These are phyloP conservation scores for Parthenolecanium corni DNA, from an alignment of 2,888 invertebrate species.

Conservation along the genomic window DNA sequence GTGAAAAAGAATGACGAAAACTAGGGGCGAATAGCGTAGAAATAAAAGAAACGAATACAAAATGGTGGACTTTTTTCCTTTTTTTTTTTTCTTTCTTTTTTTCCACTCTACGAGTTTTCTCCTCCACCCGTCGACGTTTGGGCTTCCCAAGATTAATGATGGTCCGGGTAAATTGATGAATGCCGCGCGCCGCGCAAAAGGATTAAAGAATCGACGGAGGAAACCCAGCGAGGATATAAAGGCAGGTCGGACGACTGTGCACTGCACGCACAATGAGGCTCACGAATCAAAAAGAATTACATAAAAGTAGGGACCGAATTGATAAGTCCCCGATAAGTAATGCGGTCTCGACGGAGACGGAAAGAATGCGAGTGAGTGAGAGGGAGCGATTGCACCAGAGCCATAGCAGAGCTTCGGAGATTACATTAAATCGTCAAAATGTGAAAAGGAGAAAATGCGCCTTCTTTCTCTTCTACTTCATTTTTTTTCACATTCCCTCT, in stretches of 20 bases:
- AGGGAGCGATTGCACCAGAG: conserved; percentile 3
- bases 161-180: conserved; percentile 21
- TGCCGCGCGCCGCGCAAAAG: conserved; percentile 24
- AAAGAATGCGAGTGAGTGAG: neutral
- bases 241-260: conserved; percentile 16
- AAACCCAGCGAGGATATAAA: conserved; percentile 21
- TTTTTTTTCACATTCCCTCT: too few species aligned
- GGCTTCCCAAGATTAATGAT: conserved; percentile 22
- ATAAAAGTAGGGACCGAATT: conserved; percentile 25
- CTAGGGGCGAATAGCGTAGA: conserved; percentile 14
- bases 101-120: conserved; percentile 21
- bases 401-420: neutral
- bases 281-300: conserved; percentile 27
- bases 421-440: neutral
- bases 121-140: conserved; percentile 17
- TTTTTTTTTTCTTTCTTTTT: too few species aligned
- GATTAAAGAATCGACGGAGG: conserved; percentile 22
- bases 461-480: neutral
- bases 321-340: conserved; percentile 25
- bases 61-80: conserved; percentile 27
- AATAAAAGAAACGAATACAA: conserved; percentile 28
- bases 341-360: conserved; percentile 10
- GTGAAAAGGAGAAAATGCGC: neutral
- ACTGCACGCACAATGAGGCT: conserved; percentile 18
- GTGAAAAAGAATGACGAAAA: neutral